Conservation (phyloP, 2,113 vertebrate species). For the Nesogale talazaci region DNA sequence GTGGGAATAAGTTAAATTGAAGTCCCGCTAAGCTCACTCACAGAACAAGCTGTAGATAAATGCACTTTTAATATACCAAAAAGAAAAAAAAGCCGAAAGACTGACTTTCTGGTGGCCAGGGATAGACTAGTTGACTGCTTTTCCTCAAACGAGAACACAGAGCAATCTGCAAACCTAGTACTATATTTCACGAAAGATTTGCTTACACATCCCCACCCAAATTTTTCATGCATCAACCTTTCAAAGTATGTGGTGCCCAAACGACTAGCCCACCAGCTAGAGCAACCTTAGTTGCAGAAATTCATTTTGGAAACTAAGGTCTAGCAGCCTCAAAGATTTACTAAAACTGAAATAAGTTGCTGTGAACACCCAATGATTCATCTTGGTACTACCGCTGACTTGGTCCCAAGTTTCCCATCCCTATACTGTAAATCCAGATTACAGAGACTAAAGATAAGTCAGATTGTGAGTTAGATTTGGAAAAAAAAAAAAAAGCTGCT, state of each 20-base stretch:
- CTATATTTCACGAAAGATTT: background rate
- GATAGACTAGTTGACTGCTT: background rate
- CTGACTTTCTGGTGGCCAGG: background rate
- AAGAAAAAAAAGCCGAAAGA: too few relatives aligned
- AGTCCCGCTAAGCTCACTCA: background rate
- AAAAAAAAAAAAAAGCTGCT: background rate
- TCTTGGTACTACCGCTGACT: background rate
- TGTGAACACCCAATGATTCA: background rate
- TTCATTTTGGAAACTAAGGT: background rate
- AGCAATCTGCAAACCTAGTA: background rate
- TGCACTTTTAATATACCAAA: background rate
- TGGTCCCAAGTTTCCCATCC: background rate
- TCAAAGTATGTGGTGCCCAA: background rate
- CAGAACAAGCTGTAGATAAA: background rate
- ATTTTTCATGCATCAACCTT: background rate
- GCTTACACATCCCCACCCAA: too few relatives aligned
- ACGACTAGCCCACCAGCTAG: background rate
- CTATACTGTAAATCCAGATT: background rate
- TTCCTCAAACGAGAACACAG: too few relatives aligned
- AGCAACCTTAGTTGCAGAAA: constrained; percentile 7
- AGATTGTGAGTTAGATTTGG: background rate
- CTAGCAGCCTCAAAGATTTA: background rate
- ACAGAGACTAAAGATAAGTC: background rate
- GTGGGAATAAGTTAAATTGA: background rate
- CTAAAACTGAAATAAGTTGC: background rate